phyloP scores from a whole-genome alignment of 1,140 invertebrate genomes.

The Macrobrachium rosenbergii region DNA sequence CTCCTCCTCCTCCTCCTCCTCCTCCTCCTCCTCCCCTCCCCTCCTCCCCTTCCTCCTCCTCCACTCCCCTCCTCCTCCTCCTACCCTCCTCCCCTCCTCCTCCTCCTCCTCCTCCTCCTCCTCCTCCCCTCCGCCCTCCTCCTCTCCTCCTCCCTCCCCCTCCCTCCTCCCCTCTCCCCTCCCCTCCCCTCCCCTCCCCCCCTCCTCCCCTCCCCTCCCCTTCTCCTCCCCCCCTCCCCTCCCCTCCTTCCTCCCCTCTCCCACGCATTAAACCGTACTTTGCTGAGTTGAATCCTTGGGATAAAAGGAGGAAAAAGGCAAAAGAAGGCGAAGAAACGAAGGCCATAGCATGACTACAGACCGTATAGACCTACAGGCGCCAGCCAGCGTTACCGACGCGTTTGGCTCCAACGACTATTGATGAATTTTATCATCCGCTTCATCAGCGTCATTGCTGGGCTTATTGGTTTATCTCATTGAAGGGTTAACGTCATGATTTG shows the following conservation, averaged over 20 bases:
- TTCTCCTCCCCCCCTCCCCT: conserved; percentile 4
- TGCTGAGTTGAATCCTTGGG: too few species aligned
- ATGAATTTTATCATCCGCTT: too few species aligned
- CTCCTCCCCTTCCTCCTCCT: neutral
- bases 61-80: neutral
- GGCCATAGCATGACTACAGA: too few species aligned
- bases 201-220: neutral
- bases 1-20: neutral
- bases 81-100: conserved; percentile 3
- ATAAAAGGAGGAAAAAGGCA: too few species aligned
- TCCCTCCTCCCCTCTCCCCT: neutral
- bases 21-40: neutral
- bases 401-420: too few species aligned
- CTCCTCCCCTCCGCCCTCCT: neutral
- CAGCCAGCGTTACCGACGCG: too few species aligned
- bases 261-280: too few species aligned
- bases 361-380: too few species aligned
- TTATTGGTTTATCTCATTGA: too few species aligned
- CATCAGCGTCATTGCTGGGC: too few species aligned
- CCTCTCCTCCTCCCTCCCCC: neutral
- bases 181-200: neutral
- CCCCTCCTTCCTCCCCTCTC: conserved; percentile 18
- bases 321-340: too few species aligned
- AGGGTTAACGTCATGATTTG: too few species aligned
- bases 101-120: neutral